These are phyloP conservation scores for Pycnomerus fuliginosus DNA, from an alignment of 2,888 invertebrate species.

Conservation along the genomic window DNA sequence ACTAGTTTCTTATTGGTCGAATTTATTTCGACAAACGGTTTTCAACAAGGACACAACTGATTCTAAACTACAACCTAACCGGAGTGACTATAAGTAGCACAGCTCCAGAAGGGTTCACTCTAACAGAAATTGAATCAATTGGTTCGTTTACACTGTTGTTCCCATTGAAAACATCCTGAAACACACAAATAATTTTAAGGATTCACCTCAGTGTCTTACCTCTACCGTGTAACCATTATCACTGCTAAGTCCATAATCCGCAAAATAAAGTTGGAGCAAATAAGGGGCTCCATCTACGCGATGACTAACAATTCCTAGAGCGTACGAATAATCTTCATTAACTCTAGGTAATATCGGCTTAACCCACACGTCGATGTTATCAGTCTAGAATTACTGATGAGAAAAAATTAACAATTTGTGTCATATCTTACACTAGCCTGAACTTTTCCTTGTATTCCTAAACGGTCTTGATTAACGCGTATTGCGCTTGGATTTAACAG, in stretches of 20 bases:
- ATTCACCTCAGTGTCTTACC: conserved; percentile 32
- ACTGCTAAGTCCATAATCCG: conserved; percentile 43
- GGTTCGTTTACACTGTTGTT: no score
- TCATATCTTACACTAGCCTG: conserved; percentile 43
- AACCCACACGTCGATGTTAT: conserved; percentile 59
- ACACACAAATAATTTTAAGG: not conserved
- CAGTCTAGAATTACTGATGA: conserved; percentile 40
- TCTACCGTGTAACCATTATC: conserved; percentile 44
- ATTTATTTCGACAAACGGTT: no score
- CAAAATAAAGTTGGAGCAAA: conserved; percentile 43
- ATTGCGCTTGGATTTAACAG: conserved; percentile 64
- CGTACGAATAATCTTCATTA: conserved; percentile 54
- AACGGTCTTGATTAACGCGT: conserved; percentile 65
- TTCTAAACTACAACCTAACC: no score
- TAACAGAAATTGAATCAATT: no score
- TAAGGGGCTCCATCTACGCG: conserved; percentile 53
- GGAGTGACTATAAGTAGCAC: no score
- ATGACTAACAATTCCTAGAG: conserved; percentile 60
- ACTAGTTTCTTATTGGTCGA: no score
- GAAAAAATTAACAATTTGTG: not conserved
- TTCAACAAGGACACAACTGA: no score
- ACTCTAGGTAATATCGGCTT: conserved; percentile 56
- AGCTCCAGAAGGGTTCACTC: no score
- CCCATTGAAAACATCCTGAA: no score
- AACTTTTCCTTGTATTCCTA: conserved; percentile 64